Conservation (phyloP, 2,113 vertebrate species). For the Thermophis baileyi region DNA sequence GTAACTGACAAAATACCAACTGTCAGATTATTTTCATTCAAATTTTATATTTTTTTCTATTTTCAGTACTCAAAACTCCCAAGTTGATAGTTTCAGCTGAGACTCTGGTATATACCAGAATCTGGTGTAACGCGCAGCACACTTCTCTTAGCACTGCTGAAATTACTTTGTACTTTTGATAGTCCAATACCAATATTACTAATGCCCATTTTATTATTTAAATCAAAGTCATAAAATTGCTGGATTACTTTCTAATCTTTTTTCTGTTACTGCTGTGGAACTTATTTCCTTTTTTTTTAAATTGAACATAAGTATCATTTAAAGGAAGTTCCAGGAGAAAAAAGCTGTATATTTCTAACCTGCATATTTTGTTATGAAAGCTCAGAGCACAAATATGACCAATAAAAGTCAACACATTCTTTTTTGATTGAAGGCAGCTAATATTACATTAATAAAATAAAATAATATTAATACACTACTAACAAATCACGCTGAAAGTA, state of each 20-base stretch:
- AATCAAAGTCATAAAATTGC: not conserved
- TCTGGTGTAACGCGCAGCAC: not conserved
- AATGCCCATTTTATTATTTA: not conserved
- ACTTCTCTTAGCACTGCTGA: not conserved
- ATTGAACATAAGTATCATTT: slow-evolving; percentile 33
- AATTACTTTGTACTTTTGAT: not conserved
- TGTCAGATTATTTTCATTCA: not conserved
- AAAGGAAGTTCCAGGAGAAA: slow-evolving; percentile 23
- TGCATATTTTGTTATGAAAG: slow-evolving; percentile 16
- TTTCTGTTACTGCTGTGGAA: slow-evolving; percentile 45
- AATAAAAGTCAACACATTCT: slow-evolving; percentile 47
- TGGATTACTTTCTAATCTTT: not conserved
- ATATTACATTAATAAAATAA: slow-evolving; percentile 51
- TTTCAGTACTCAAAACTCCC: not conserved
- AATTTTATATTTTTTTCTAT: not conserved
- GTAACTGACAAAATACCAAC: not conserved
- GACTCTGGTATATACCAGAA: not conserved
- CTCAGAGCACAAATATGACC: slow-evolving; percentile 14
- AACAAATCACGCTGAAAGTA: slow-evolving; percentile 27
- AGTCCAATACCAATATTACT: not conserved
- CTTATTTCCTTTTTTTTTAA: slow-evolving; percentile 37
- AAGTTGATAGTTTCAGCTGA: not conserved
- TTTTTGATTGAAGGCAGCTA: slow-evolving; percentile 28
- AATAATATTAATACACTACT: slow-evolving; percentile 40
- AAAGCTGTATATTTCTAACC: slow-evolving; percentile 51